Conservation (phyloP, 2,113 vertebrate genomes). For the Astatoreochromis straeleni region DNA sequence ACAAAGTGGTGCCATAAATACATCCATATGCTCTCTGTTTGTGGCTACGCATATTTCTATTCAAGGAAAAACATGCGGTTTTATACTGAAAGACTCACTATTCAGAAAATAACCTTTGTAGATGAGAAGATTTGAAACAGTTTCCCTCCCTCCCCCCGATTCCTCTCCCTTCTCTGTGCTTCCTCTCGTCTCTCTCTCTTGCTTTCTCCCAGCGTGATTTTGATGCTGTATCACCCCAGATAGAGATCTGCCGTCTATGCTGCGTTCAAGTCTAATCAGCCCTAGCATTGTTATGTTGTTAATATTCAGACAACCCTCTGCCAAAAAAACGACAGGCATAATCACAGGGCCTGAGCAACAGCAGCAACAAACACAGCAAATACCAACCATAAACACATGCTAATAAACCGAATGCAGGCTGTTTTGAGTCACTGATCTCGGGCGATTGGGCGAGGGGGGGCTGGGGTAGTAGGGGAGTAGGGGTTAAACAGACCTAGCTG, state of each 20-base stretch:
- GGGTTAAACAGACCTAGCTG: background rate
- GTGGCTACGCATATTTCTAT: slow-evolving; percentile 70
- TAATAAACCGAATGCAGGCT: slow-evolving; percentile 32
- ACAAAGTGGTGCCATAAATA: slow-evolving; percentile 66
- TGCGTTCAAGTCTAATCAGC: slow-evolving; percentile 58
- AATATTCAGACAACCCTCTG: slow-evolving; percentile 49
- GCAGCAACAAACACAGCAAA: slow-evolving; percentile 37
- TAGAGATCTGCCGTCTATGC: slow-evolving; percentile 41
- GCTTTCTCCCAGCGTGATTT: slow-evolving; percentile 34
- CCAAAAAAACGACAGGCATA: slow-evolving; percentile 40
- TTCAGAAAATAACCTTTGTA: slow-evolving; percentile 70
- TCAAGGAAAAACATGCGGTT: slow-evolving; percentile 69
- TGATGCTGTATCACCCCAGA: slow-evolving; percentile 52
- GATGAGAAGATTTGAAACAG: slow-evolving; percentile 65
- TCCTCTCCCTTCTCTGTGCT: background rate
- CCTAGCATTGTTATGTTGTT: slow-evolving; percentile 49
- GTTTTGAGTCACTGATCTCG: slow-evolving; percentile 34
- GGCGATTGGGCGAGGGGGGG: background rate
- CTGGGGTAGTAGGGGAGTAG: background rate
- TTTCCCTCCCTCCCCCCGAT: background rate
- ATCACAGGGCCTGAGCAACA: slow-evolving; percentile 46
- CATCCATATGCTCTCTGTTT: slow-evolving; percentile 75
- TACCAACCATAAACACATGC: slow-evolving; percentile 40
- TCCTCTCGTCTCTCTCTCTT: background rate
- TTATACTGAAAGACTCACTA: slow-evolving; percentile 64